Percentiles rank a stretch among this genome's conserved stretches.
These are phyloP conservation scores for Dromius quadrimaculatus DNA, from an alignment of 2,888 invertebrate genomes.

Conservation along the genomic window DNA sequence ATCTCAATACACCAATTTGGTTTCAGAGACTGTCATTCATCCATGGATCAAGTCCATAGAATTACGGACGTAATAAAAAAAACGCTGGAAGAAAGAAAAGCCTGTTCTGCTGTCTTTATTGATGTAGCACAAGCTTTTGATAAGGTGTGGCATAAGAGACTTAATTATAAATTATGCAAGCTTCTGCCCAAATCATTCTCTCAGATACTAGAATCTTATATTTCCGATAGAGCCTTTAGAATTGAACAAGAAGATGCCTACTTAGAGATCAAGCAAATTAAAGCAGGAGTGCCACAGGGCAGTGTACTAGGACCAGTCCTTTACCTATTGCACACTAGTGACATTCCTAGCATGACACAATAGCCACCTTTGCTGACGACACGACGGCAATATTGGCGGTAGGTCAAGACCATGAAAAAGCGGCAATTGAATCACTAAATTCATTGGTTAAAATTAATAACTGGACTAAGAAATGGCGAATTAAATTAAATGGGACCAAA, in stretches of 20 bases:
- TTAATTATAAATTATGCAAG: constrained; percentile 49
- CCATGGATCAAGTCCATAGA: constrained; percentile 20
- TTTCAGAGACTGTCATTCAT: constrained; percentile 1
- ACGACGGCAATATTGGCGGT: constrained; percentile 51
- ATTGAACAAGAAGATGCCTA: constrained; percentile 18
- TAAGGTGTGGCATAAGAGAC: constrained; percentile 55
- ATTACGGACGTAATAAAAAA: not conserved
- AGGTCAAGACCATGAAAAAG: constrained; percentile 22
- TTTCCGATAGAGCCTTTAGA: too few species aligned
- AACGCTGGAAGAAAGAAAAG: constrained; percentile 14
- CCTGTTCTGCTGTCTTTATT: constrained; percentile 18
- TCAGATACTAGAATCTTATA: not conserved
- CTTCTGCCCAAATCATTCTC: not conserved
- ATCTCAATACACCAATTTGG: constrained; percentile 23
- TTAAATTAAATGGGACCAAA: constrained; percentile 56
- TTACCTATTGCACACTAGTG: constrained; percentile 38
- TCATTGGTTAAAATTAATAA: constrained; percentile 46
- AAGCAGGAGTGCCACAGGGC: constrained; percentile 24
- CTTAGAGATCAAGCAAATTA: constrained; percentile 8
- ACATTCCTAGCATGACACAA: constrained; percentile 49
- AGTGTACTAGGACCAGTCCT: constrained; percentile 22
- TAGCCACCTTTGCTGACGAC: constrained; percentile 55
- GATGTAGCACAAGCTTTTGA: constrained; percentile 48
- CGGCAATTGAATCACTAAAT: constrained; percentile 45
- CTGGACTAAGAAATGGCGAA: constrained; percentile 56